phyloP scores from a whole-genome alignment of 2,797 vertebrate genomes.

The Diceros bicornis region DNA sequence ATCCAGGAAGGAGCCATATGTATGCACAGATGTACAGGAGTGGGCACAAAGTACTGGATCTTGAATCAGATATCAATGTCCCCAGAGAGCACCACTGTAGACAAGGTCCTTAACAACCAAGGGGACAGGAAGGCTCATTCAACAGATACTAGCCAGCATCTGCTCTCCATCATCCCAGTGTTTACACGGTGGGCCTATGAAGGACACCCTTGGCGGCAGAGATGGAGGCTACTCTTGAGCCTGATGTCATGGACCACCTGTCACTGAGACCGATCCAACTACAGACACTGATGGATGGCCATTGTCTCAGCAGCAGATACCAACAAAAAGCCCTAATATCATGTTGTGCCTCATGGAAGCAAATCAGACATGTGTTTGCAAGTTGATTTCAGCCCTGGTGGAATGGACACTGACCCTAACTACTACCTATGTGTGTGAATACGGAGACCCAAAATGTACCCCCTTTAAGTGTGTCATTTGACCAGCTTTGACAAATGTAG shows the following conservation, averaged over 20 bases:
- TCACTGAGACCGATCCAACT: background rate
- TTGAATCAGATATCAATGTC: background rate
- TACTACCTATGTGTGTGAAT: background rate
- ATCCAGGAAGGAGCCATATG: background rate
- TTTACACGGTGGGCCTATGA: background rate
- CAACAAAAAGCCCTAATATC: background rate
- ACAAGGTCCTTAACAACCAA: background rate
- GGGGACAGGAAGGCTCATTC: too few species aligned
- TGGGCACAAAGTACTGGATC: too few species aligned
- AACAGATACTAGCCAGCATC: background rate
- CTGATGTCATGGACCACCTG: background rate
- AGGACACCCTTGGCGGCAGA: background rate
- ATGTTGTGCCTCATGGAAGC: too few species aligned
- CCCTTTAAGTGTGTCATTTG: background rate
- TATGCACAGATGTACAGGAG: background rate
- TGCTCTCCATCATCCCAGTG: background rate
- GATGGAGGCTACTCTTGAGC: too few species aligned
- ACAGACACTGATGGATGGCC: background rate
- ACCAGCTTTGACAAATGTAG: background rate
- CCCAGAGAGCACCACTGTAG: background rate
- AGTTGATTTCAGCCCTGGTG: background rate
- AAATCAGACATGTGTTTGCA: too few species aligned
- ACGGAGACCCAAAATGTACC: background rate
- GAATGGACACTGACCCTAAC: background rate
- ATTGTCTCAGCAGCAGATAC: background rate